Evolutionary conservation across 2,113 vertebrate species (phyloP).

Genomic region (Hucho hucho): DNA sequence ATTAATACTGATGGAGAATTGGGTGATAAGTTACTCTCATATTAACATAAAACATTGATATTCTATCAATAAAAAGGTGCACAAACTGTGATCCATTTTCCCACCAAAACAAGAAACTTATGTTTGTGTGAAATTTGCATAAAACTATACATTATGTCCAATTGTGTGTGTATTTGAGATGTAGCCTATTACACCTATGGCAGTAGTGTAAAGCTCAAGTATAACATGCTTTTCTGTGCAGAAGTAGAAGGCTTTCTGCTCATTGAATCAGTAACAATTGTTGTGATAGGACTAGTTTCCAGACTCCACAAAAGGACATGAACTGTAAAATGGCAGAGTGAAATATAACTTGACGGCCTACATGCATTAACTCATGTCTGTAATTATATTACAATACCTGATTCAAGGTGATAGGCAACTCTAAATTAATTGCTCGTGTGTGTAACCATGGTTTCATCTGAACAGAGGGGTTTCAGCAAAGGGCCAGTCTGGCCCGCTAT

Average conservation of each 20-base stretch:
- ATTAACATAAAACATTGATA: too few relatives aligned
- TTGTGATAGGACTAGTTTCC: neutral
- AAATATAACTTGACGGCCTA: neutral
- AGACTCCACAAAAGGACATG: neutral
- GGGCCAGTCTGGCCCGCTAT: constrained; percentile 5
- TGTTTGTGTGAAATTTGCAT: too few relatives aligned
- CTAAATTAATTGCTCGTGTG: neutral
- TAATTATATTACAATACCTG: neutral
- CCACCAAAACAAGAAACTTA: neutral
- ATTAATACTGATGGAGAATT: too few relatives aligned
- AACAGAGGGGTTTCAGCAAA: constrained; percentile 5
- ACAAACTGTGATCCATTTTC: neutral
- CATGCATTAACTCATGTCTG: neutral
- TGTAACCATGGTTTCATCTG: constrained; percentile 3
- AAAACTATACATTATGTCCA: too few relatives aligned
- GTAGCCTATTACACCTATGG: neutral
- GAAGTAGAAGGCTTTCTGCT: neutral
- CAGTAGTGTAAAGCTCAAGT: too few relatives aligned
- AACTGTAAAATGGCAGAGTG: neutral
- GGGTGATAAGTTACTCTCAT: too few relatives aligned
- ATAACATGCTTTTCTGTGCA: neutral
- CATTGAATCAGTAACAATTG: neutral
- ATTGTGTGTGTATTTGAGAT: too few relatives aligned
- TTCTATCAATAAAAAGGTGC: too few relatives aligned
- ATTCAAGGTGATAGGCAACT: constrained; percentile 7